Evolutionary conservation across 2,888 invertebrate species (phyloP), one percentile per base, ranked within the genome.

Genomic region (Pardosa pseudoannulata): DNA sequence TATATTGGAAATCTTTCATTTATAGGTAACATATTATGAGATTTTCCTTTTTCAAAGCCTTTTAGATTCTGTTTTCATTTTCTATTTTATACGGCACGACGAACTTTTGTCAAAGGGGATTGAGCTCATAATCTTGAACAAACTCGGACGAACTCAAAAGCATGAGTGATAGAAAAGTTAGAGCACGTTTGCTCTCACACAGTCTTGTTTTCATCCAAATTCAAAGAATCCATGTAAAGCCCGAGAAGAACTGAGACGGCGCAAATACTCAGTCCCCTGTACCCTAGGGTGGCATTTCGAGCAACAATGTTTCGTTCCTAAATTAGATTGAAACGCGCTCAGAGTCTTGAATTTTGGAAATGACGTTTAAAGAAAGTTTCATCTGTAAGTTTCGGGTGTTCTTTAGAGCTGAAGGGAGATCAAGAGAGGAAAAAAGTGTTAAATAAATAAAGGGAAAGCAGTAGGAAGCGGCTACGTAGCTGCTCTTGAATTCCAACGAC

Each of bases 271-370:
- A 6, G 27, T 46, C 64, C 16, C n/a, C 27, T 31, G 62, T 29
- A 82, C 82, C 62, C 50, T 23, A 16, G 64, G 68, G 75, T 36
- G 64, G 75, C 31, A 75, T 75, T 75, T 82, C 50, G n/a, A 65
- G 62, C 65, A 70, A 70, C 56, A 62, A 62, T 70, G 41, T 23
- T 75, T 23, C 39, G 41, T 31, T 19, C 67, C 70, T 19, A 75
- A 82, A 82, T 82, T 82, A 62, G 75, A 82, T 82, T 82, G 75
- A 71, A 71, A 82, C 70, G 62, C 75, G 32, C 64, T 39, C 64
- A 56, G 82, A 65, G 62, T 71, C 70, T 50, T 11, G 28, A 82
- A 70, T 39, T 82, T 73, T 62, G n/a, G 64, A 71, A 81, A 82
- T 70, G 82, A 64, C 65, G 62, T 62, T 71, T 81, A 68, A 67